Evolutionary conservation across 2,888 invertebrate species (phyloP).

Genomic region (Conus canariensis): DNA sequence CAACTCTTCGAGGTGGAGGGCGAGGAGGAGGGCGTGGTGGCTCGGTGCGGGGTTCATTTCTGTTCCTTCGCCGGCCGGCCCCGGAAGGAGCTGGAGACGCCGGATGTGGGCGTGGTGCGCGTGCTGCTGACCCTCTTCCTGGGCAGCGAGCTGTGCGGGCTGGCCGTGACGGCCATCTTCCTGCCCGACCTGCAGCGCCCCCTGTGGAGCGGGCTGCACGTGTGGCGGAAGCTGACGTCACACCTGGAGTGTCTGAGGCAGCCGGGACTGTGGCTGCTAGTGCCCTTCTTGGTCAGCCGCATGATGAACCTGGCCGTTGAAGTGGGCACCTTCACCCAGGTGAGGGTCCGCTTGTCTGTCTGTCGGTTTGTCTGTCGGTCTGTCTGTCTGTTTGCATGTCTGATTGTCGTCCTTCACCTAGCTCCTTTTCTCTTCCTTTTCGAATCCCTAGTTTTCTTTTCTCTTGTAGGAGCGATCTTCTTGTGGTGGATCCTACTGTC

Average conservation of each 20-base stretch:
- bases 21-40: not conserved
- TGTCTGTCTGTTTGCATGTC: too few relatives aligned
- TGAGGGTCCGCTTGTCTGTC: not conserved
- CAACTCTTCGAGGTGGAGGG: too few relatives aligned
- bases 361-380: too few relatives aligned
- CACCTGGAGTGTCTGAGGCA: conserved; percentile 6
- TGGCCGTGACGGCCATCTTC: conserved; percentile 12
- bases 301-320: conserved; percentile 34
- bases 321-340: conserved; percentile 35
- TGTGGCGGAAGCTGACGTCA: conserved; percentile 34
- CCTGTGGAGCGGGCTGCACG: conserved; percentile 7
- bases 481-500: too few relatives aligned
- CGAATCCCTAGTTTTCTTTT: too few relatives aligned
- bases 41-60: conserved; percentile 18
- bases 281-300: conserved; percentile 34
- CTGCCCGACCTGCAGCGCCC: conserved; percentile 35
- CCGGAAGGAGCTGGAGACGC: not conserved
- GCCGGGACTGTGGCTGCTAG: conserved; percentile 31
- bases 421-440: too few relatives aligned
- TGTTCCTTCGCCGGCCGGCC: not conserved
- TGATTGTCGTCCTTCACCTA: too few relatives aligned
- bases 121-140: conserved; percentile 8
- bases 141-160: conserved; percentile 31
- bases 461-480: too few relatives aligned
- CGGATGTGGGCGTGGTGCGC: conserved; percentile 11